Conservation (phyloP, 30 jellyfish, hydroid and myxozoan genomes). For the Rhopilema esculentum region DNA sequence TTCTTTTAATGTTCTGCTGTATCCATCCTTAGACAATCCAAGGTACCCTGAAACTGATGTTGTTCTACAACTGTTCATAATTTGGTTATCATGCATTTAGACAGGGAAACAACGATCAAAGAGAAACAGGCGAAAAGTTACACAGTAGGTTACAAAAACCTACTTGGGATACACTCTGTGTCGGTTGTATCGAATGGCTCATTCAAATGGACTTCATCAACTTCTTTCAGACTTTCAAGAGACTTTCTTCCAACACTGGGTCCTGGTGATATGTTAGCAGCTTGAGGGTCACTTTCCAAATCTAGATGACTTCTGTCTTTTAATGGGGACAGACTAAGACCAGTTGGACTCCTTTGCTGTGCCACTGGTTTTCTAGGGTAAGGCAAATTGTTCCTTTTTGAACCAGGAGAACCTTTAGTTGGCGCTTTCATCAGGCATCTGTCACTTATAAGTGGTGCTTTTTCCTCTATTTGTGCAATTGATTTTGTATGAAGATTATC, state of each 20-base stretch:
- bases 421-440: conserved; percentile 55
- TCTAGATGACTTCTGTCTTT: not conserved
- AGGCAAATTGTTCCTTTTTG: conserved; percentile 11
- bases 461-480: not conserved
- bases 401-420: conserved; percentile 46
- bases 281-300: not conserved
- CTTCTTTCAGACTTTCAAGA: not conserved
- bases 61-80: no score
- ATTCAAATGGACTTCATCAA: not conserved
- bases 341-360: not conserved
- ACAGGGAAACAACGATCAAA: not conserved
- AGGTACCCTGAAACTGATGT: no score
- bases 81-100: no score
- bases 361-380: not conserved
- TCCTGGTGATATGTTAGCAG: not conserved
- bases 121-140: not conserved
- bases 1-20: no score
- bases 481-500: not conserved
- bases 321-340: not conserved
- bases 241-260: not conserved
- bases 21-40: no score
- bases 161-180: not conserved
- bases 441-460: conserved; percentile 19
- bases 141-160: not conserved
- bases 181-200: not conserved